A percentile compares a stretch with the other conserved stretches of the same genome.
Conservation (phyloP, 2,113 vertebrate species). For the Malurus cyaneus region DNA sequence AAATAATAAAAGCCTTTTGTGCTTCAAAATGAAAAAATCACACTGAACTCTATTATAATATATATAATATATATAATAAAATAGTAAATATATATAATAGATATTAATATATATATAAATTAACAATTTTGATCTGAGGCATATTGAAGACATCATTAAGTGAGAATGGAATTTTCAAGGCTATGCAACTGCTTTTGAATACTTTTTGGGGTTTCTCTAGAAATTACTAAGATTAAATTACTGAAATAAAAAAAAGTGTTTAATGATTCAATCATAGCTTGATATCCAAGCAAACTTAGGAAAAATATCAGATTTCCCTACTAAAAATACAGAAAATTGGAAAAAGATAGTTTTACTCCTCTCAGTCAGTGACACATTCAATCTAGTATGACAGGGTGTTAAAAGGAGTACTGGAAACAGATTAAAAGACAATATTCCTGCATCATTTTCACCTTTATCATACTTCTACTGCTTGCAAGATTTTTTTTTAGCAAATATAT, state of each 20-base stretch:
- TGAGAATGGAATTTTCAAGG: not conserved
- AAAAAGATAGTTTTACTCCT: not conserved
- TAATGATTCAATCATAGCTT: not conserved
- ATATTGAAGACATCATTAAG: not conserved
- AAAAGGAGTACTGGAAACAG: not conserved
- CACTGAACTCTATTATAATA: not conserved
- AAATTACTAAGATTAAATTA: not conserved
- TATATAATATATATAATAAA: too few relatives aligned
- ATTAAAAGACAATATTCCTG: not conserved
- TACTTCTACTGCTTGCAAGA: not conserved
- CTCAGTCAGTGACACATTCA: not conserved
- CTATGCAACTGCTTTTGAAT: not conserved
- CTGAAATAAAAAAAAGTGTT: not conserved
- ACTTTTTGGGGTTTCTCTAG: not conserved
- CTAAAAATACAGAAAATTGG: not conserved
- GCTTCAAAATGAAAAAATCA: not conserved
- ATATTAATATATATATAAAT: too few relatives aligned
- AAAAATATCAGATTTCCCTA: not conserved
- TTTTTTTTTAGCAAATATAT: not conserved
- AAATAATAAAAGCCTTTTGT: not conserved
- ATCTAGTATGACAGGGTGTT: not conserved
- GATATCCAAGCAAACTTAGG: not conserved
- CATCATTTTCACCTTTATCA: not conserved
- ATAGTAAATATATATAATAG: too few relatives aligned
- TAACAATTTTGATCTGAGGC: not conserved